Conservation (phyloP, 2,113 vertebrate genomes). For the Oenanthe oenanthe region DNA sequence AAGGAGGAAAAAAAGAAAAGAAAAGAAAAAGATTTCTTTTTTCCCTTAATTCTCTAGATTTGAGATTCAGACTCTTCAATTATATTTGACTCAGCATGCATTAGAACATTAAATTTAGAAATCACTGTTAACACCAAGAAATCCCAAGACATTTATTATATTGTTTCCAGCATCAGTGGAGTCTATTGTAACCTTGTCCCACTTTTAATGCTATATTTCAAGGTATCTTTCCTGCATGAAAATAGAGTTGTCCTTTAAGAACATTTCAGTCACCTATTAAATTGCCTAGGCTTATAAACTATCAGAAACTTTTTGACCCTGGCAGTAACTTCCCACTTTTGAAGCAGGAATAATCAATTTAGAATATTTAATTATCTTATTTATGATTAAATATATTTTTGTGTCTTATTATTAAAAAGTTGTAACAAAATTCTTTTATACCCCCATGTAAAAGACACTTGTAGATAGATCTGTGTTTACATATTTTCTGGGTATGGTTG, state of each 20-base stretch:
- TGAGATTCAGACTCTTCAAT: background rate
- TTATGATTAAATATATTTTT: background rate
- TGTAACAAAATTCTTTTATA: background rate
- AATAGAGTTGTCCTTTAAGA: background rate
- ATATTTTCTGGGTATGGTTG: background rate
- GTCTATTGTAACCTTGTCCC: background rate
- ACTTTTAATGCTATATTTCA: background rate
- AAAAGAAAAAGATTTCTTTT: fast-evolving
- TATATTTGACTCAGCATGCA: background rate
- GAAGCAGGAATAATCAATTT: background rate
- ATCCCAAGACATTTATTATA: background rate
- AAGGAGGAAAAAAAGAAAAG: background rate
- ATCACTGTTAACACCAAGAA: background rate
- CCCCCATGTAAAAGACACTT: background rate
- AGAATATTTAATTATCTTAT: background rate
- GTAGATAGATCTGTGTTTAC: background rate
- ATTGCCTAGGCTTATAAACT: background rate
- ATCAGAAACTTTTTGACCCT: background rate
- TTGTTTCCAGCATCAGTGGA: background rate
- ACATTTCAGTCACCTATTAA: background rate
- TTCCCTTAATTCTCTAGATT: background rate
- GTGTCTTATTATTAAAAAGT: background rate
- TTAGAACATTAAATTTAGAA: background rate
- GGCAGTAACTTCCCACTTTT: background rate
- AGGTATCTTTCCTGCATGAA: background rate